Evolutionary conservation across 1,140 invertebrate species (phyloP).

Genomic region (Trinorchestia longiramus): DNA sequence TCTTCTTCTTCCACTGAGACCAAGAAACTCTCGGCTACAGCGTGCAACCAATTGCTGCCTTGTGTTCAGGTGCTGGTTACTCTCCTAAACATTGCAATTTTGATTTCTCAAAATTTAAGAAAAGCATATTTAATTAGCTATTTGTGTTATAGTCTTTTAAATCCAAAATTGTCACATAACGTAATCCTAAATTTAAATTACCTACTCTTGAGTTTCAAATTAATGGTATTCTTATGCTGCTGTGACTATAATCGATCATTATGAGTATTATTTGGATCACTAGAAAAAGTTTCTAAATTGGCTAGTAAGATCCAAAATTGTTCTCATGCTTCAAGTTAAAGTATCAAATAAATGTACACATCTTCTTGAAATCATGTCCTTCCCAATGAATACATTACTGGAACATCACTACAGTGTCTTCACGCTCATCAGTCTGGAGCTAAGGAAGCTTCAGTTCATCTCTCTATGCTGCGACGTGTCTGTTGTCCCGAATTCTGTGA

Average conservation of each 20-base stretch:
- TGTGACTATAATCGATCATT: too few relatives aligned
- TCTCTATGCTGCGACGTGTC: not conserved
- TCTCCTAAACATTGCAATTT: too few relatives aligned
- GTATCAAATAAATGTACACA: not conserved
- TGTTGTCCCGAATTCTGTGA: not conserved
- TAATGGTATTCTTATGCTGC: not conserved
- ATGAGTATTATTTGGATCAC: too few relatives aligned
- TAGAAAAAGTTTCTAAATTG: not conserved
- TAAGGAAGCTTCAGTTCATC: not conserved
- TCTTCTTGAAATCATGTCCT: not conserved
- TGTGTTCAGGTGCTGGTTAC: too few relatives aligned
- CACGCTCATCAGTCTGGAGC: not conserved
- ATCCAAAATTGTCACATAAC: not conserved
- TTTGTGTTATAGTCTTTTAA: not conserved
- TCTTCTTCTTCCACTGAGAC: too few relatives aligned
- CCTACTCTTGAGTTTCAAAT: not conserved
- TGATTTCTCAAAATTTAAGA: too few relatives aligned
- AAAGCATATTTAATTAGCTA: too few relatives aligned
- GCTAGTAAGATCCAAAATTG: not conserved
- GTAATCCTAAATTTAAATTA: not conserved
- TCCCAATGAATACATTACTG: not conserved
- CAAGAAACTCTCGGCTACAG: too few relatives aligned
- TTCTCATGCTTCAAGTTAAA: not conserved
- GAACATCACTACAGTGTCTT: not conserved
- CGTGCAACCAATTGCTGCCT: too few relatives aligned